Base-by-base conservation (phyloP, 2,888 invertebrate species). In the Eristalis pertinax region DNA sequence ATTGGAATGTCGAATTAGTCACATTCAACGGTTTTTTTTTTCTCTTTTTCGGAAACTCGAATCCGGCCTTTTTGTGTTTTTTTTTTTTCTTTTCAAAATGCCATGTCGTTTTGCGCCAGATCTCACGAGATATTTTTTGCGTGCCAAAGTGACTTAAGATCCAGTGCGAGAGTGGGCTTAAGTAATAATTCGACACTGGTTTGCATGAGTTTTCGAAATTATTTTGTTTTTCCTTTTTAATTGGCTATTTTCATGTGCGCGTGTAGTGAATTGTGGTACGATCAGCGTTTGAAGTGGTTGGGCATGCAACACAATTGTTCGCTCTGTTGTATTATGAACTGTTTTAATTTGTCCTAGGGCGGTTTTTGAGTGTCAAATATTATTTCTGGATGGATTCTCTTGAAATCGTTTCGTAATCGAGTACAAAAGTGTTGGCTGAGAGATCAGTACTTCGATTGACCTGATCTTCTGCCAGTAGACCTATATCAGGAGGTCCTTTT, bases 1-100 rank as follows among this genome's bases (percentile, higher is more conserved):
- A n/a, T 19, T 69, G 50, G 58, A 58, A 69, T 69, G 56, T 15
- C n/a, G 24, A 50, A 56, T 74, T n/a, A 32, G n/a, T 11, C 22
- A 43, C 24, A 22, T 58, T 63, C 19, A 65, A 38, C 11, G 62
- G 2, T 62, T 29, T 38, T 32, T 38, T 26, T 60, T 26, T 41
- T 41, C 62, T 43, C 43, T 43, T 62, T 32, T 32, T 32, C 32
- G 32, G 7, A 32, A 32, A 32, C 10, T 32, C 8, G 26, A 19
- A 56, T 32, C 32, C 11, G 19, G 56, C 11, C n/a, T 68, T 43
- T n/a, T 19, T 7, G 8, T 72, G 26, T 13, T 15, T 43, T 43
- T 41, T 43, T 67, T 41, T 26, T 1, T 24, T 22, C 10, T 3
- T 10, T 50, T 50, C 19, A 50, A 15, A 43, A 5, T 4, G n/a